Evolutionary conservation across 2,113 vertebrate genomes (phyloP), one percentile per base, ranked within the genome.

Genomic region (Lagopus leucura): DNA sequence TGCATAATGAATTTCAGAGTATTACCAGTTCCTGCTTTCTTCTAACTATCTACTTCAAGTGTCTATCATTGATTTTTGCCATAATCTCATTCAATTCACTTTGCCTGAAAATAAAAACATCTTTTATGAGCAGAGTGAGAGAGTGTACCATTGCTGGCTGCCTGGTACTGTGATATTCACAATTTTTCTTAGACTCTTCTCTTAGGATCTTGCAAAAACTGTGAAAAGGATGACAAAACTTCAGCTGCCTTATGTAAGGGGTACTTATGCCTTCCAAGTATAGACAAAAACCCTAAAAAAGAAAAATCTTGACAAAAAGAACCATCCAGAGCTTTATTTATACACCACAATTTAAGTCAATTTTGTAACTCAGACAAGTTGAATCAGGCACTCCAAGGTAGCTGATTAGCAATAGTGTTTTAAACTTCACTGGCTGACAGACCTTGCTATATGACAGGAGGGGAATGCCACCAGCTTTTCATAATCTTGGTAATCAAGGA

Each of bases 401-500:
- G 43, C 18, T 84, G 89, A 94, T 87, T 89, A 90, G 63, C 58
- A 84, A 70, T 38, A 73, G 55, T 42, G 19, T 79, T 94, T 92
- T 90, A 47, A 24, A 76, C 19, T 93, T 86, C 55, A 34, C 36
- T 84, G 58, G 21, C 58, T 93, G 73, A 78, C 73, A 71, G 36
- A 61, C 36, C n/a, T 57, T 57, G 58, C 65, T 48, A 20, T 54
- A 32, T 5, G 48, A 58, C 3, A 4, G 70, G 60, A 73, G n/a
- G 43, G 40, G 47, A 90, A 80, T 19, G 72, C 45, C 77, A 81
- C 34, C 88, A 54, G 45, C 63, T 93, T 92, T 79, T 82, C 71
- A 69, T 66, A 85, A 78, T 82, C 73, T 80, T 61, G 6, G 63
- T 73, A 96, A 94, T 93, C 95, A 96, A 93, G 86, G 81, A 70